A percentile compares a stretch with the other conserved stretches of the same genome.
These are phyloP conservation scores for Caradrina clavipalpis DNA, from an alignment of 2,888 invertebrate genomes.

Conservation along the genomic window DNA sequence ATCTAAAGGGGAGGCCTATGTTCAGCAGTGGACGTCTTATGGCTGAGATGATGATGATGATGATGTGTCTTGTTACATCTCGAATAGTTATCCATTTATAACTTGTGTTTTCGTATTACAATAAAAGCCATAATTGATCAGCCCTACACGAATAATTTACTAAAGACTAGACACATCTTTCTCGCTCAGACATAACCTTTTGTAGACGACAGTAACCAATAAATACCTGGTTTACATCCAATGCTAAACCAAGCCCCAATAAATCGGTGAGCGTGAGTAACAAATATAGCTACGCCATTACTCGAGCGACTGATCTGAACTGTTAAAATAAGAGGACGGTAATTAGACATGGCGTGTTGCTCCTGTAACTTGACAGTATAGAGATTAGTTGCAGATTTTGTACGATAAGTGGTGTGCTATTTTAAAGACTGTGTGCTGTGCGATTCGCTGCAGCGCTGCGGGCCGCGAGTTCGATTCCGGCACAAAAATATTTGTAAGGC, in stretches of 20 bases:
- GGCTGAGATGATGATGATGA: too few relatives aligned
- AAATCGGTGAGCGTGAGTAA: conserved; percentile 67
- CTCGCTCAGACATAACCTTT: background rate
- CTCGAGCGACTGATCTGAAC: conserved; percentile 67
- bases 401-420: conserved; percentile 45
- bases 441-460: too few relatives aligned
- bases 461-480: too few relatives aligned
- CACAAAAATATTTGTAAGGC: too few relatives aligned
- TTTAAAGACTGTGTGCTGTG: too few relatives aligned
- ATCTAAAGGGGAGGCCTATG: too few relatives aligned
- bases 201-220: conserved; percentile 12
- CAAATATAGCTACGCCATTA: conserved; percentile 77
- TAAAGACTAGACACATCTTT: background rate
- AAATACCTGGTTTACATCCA: conserved; percentile 21
- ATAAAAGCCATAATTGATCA: too few relatives aligned
- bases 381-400: conserved; percentile 42
- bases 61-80: too few relatives aligned
- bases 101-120: too few relatives aligned
- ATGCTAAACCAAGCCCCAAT: conserved; percentile 48
- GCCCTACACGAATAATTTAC: background rate
- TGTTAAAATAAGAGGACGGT: conserved; percentile 80
- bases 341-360: conserved; percentile 75
- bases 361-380: conserved; percentile 27
- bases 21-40: too few relatives aligned
- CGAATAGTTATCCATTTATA: too few relatives aligned